Evolutionary conservation across 2,888 invertebrate species (phyloP).

Genomic region (Acronicta aceris): DNA sequence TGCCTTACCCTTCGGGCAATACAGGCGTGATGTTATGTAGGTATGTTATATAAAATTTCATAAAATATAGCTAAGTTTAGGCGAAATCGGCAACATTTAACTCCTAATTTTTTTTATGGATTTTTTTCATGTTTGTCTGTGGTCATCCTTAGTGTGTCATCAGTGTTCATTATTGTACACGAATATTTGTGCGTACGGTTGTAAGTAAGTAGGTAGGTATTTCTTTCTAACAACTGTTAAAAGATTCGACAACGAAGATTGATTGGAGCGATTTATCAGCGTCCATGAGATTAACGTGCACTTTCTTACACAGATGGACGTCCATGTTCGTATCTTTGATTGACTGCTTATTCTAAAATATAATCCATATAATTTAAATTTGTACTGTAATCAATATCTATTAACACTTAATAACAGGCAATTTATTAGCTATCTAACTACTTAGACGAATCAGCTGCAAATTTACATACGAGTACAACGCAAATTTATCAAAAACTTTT

Average conservation of each 20-base stretch:
- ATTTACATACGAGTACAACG: constrained; percentile 44
- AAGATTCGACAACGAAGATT: constrained; percentile 63
- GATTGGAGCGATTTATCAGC: constrained; percentile 64
- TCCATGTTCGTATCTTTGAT: constrained; percentile 43
- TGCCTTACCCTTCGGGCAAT: too few species aligned
- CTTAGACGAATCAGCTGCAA: neutral
- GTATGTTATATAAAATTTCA: too few species aligned
- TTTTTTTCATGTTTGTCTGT: too few species aligned
- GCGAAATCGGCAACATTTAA: too few species aligned
- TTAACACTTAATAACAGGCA: constrained; percentile 31
- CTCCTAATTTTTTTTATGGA: too few species aligned
- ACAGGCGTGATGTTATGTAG: too few species aligned
- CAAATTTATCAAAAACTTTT: constrained; percentile 50
- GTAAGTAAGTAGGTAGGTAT: constrained; percentile 16
- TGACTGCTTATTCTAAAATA: constrained; percentile 40
- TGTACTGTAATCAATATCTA: constrained; percentile 10
- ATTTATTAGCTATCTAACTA: constrained; percentile 22
- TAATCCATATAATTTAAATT: constrained; percentile 18
- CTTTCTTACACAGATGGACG: constrained; percentile 42
- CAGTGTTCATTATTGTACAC: neutral
- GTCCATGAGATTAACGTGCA: constrained; percentile 46
- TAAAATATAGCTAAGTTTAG: too few species aligned
- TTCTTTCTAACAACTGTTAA: constrained; percentile 17
- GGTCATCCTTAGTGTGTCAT: neutral
- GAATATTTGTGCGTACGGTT: neutral